Base-by-base conservation (phyloP, 2,113 vertebrate genomes). In the Ctenomys sociabilis region DNA sequence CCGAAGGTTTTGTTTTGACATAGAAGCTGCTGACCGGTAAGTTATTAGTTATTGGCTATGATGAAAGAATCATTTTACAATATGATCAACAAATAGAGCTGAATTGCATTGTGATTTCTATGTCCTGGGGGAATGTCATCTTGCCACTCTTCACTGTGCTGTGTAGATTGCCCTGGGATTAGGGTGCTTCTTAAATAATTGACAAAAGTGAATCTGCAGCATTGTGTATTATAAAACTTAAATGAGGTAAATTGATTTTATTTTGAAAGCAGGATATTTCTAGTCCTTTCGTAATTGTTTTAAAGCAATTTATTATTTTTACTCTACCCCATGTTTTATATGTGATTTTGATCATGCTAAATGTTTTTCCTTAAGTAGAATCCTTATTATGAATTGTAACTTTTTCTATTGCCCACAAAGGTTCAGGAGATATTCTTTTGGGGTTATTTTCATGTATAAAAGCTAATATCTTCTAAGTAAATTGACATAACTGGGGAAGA, bases 1-100 rank as follows among this genome's bases (percentile, higher is more conserved):
- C 98, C 98, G 99, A 94, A 98, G 99, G 84, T 99, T 99, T 98
- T 99, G 99, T 97, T 99, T 99, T 92, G 99, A 99, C 57, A 98
- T 99, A 0, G 99, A 99, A 98, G 99, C 99, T 97, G 98, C 99
- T 85, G 99, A 99, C 97, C 98, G 99, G 99, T 99, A 98, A 97
- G 97, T 97, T 94, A 1, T 0, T 68, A 93, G 87, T 85, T 85
- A 70, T 8, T 88, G 80, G 21, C 68, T 37, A 3, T 61, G 26
- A 10, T 73, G 30, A 86, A 80, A 92, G 66, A 95, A 37, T 45
- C 12, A n/a, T 93, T 85, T 90, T 28, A 80, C 85, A 87, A 63
- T 84, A 35, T 19, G 32, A 43, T 57, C 37, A 75, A 66, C 66
- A 84, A 80, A 63, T 3, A 49, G n/a, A 78, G 19, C 32, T 54